Conservation (phyloP, 2,888 invertebrate genomes). For the Trichacis sp. region DNA sequence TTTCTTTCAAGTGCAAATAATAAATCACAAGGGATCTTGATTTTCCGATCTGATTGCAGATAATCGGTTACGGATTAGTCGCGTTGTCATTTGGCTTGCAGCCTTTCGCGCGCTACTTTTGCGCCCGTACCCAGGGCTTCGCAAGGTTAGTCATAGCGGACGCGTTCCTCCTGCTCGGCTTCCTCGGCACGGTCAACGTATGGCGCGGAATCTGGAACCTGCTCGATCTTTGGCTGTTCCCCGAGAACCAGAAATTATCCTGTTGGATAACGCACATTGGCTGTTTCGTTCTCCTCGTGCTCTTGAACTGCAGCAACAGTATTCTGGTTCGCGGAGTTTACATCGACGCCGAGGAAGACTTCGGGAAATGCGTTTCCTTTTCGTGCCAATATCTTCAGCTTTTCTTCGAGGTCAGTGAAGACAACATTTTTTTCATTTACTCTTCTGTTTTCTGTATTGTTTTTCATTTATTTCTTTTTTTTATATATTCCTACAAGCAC, state of each 20-base stretch:
- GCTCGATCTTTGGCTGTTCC: slow-evolving; percentile 79
- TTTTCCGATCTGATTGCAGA: slow-evolving; percentile 70
- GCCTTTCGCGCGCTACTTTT: slow-evolving; percentile 79
- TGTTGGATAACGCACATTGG: slow-evolving; percentile 85
- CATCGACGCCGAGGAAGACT: slow-evolving; percentile 87
- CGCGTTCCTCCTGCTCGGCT: slow-evolving; percentile 80
- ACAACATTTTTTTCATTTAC: neutral
- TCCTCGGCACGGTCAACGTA: slow-evolving; percentile 86
- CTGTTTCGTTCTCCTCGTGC: slow-evolving; percentile 79
- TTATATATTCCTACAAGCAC: too few species aligned
- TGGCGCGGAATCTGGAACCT: slow-evolving; percentile 91
- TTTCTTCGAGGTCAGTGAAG: slow-evolving; percentile 73
- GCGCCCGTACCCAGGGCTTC: slow-evolving; percentile 77
- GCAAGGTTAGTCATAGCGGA: slow-evolving; percentile 80
- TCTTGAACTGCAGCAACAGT: slow-evolving; percentile 89
- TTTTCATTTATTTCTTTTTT: too few species aligned
- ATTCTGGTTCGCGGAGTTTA: slow-evolving; percentile 88
- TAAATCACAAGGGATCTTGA: too few species aligned
- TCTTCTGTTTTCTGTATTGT: too few species aligned
- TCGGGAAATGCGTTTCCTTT: slow-evolving; percentile 85
- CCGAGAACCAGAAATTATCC: slow-evolving; percentile 80
- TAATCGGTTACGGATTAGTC: slow-evolving; percentile 81
- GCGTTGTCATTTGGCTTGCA: slow-evolving; percentile 81
- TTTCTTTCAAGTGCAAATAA: too few species aligned
- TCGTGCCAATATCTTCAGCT: slow-evolving; percentile 86